These are phyloP conservation scores for Clostera curtula DNA, from an alignment of 2,888 invertebrate species.

Conservation along the genomic window DNA sequence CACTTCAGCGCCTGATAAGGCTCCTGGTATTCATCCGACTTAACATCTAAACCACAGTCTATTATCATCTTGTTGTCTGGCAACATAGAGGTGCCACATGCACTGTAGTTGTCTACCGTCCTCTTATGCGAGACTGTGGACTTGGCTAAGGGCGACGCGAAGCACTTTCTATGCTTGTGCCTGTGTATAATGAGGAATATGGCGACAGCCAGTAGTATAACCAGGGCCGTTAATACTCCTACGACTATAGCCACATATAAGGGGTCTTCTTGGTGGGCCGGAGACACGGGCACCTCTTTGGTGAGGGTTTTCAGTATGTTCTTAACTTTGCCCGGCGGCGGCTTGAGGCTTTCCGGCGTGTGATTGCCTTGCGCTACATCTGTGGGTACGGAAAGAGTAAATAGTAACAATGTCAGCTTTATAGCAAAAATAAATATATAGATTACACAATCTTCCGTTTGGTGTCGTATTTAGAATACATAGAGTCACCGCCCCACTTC, in stretches of 20 bases:
- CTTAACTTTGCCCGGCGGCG: constrained; percentile 64
- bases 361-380: constrained; percentile 84
- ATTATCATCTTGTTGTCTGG: constrained; percentile 71
- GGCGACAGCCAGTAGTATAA: constrained; percentile 81
- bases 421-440: no score
- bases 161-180: constrained; percentile 82
- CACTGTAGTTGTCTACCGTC: constrained; percentile 72
- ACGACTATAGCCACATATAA: constrained; percentile 85
- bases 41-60: constrained; percentile 75
- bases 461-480: no score
- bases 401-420: no score
- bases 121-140: constrained; percentile 56
- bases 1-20: constrained; percentile 85
- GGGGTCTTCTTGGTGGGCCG: constrained; percentile 81
- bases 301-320: constrained; percentile 55
- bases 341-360: constrained; percentile 78
- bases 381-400: constrained; percentile 18
- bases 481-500: no score
- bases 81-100: constrained; percentile 70
- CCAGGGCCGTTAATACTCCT: constrained; percentile 83
- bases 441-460: no score
- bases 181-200: constrained; percentile 83
- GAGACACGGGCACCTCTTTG: constrained; percentile 78
- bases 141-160: constrained; percentile 79
- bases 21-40: constrained; percentile 85